These are phyloP conservation scores for Bugulina stolonifera DNA, from an alignment of 2,888 invertebrate species.

Conservation along the genomic window DNA sequence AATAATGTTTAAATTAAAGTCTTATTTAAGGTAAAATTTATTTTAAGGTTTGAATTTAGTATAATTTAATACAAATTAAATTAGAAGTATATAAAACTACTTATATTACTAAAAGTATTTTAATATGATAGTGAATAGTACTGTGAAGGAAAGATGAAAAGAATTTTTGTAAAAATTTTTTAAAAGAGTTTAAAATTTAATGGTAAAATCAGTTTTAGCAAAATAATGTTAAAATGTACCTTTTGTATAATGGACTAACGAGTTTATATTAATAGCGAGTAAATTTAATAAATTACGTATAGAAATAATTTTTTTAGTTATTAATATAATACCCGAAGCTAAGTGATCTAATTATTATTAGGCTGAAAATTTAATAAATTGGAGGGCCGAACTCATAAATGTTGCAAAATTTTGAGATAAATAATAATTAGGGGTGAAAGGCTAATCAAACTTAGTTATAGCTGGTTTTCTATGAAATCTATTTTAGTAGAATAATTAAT, in stretches of 20 bases:
- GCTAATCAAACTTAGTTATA: slow-evolving; percentile 30
- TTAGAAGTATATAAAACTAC: no score
- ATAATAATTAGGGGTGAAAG: slow-evolving; percentile 30
- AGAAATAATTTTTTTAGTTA: slow-evolving; percentile 28
- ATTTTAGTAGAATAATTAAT: slow-evolving; percentile 27
- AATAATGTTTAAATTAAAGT: no score
- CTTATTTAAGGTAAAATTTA: no score
- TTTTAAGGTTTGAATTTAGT: no score
- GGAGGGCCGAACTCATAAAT: slow-evolving; percentile 28
- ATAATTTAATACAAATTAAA: no score
- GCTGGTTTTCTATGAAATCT: slow-evolving; percentile 31
- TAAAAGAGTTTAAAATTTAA: no score
- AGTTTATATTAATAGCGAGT: slow-evolving; percentile 28
- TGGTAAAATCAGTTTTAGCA: background rate
- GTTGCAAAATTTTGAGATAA: slow-evolving; percentile 30
- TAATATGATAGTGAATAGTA: no score
- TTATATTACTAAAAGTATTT: no score
- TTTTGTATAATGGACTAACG: slow-evolving; percentile 30
- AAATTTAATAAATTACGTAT: slow-evolving; percentile 27
- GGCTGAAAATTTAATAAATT: slow-evolving; percentile 27
- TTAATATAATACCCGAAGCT: slow-evolving; percentile 28
- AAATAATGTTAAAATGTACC: slow-evolving; percentile 27
- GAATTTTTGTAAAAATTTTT: no score
- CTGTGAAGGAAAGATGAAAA: no score
- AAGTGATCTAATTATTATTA: slow-evolving; percentile 28